These are phyloP conservation scores for Agrochola lychnidis DNA, from an alignment of 2,888 invertebrate species.

Conservation along the genomic window DNA sequence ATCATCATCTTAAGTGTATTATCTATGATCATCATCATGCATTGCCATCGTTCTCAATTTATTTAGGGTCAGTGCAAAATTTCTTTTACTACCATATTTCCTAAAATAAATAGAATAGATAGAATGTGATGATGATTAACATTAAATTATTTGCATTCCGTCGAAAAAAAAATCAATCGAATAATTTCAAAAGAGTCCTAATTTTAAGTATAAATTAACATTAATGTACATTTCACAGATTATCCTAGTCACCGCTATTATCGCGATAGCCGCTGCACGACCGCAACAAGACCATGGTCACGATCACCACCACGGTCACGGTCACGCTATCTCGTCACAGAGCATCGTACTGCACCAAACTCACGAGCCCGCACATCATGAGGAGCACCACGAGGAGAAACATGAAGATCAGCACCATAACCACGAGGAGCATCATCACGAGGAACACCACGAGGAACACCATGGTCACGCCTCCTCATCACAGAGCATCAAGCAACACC, in stretches of 20 bases:
- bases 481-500: conserved; percentile 75
- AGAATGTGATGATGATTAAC: background rate
- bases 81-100: no score
- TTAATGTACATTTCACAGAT: conserved; percentile 15
- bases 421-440: conserved; percentile 29
- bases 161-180: background rate
- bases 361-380: conserved; percentile 46
- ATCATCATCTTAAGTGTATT: no score
- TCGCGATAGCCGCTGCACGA: conserved; percentile 50
- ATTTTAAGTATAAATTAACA: background rate
- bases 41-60: background rate
- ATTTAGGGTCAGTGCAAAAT: background rate
- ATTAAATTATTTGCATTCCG: no score
- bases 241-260: conserved; percentile 36
- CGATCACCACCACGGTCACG: conserved; percentile 68
- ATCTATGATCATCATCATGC: no score
- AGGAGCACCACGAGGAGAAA: conserved; percentile 28
- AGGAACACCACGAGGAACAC: conserved; percentile 60
- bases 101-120: background rate
- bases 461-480: conserved; percentile 72
- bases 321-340: conserved; percentile 75
- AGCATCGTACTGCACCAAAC: conserved; percentile 73
- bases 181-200: background rate
- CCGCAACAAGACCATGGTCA: conserved; percentile 56
- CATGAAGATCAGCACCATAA: conserved; percentile 14